Percentiles rank a stretch among this genome's conserved stretches.
These are phyloP conservation scores for Psilopogon haemacephalus DNA, from an alignment of 2,113 vertebrate genomes.

Conservation along the genomic window DNA sequence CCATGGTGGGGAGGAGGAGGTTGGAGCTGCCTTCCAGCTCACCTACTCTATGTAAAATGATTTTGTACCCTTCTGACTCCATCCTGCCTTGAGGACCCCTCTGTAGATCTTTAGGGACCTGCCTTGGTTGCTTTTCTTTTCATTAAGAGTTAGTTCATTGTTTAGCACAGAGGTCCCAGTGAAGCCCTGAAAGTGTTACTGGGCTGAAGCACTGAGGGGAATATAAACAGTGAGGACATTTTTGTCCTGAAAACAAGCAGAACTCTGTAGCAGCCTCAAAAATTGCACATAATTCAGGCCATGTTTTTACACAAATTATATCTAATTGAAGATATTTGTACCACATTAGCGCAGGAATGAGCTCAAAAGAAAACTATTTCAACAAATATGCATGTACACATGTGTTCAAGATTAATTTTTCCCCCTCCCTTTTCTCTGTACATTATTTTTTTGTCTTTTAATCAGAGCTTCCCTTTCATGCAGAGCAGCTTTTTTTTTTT, in stretches of 20 bases:
- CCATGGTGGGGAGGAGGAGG: not conserved
- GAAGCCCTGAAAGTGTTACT: accelerated
- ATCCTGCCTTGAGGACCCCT: not conserved
- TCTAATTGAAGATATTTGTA: not conserved
- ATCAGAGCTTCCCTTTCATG: not conserved
- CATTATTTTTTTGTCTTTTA: not conserved
- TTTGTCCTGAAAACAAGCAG: not conserved
- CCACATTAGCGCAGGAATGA: not conserved
- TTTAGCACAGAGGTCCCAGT: not conserved
- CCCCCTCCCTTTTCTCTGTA: accelerated
- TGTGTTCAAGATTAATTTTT: not conserved
- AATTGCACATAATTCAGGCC: not conserved
- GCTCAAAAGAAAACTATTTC: not conserved
- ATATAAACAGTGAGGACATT: not conserved
- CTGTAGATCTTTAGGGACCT: not conserved
- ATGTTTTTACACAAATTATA: not conserved
- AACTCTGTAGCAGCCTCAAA: not conserved
- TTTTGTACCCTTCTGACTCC: not conserved
- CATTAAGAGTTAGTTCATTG: not conserved
- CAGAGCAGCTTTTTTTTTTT: not conserved
- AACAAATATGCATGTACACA: not conserved
- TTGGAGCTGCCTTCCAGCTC: not conserved
- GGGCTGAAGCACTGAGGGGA: not conserved
- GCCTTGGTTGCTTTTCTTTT: not conserved
- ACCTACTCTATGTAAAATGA: not conserved